These are phyloP conservation scores for Galeopsomyia nigrocyanea DNA, from an alignment of 2,888 invertebrate genomes.

Conservation along the genomic window DNA sequence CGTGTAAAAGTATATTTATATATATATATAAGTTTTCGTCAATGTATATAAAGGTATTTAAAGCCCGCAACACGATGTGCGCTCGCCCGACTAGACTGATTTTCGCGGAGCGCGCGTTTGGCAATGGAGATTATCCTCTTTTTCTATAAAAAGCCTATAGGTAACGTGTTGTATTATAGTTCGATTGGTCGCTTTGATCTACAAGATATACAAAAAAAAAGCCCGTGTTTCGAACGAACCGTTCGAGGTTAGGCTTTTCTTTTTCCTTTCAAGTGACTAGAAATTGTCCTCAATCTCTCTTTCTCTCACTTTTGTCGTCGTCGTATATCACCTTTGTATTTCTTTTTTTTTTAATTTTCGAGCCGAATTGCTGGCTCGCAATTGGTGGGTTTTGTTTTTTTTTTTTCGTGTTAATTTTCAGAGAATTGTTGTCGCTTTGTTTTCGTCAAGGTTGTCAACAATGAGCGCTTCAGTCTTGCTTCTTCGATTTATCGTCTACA, in stretches of 20 bases:
- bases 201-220: slow-evolving; percentile 15
- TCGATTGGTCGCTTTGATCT: too few relatives aligned
- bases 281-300: slow-evolving; percentile 30
- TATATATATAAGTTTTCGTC: slow-evolving; percentile 19
- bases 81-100: slow-evolving; percentile 35
- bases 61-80: slow-evolving; percentile 34
- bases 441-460: slow-evolving; percentile 31
- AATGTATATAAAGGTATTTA: neutral
- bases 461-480: slow-evolving; percentile 68
- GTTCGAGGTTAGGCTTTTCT: slow-evolving; percentile 24
- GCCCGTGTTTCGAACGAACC: neutral
- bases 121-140: slow-evolving; percentile 31
- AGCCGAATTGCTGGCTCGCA: too few relatives aligned
- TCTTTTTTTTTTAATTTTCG: too few relatives aligned
- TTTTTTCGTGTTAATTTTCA: slow-evolving; percentile 1
- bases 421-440: neutral
- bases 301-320: slow-evolving; percentile 17
- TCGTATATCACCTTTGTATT: slow-evolving; percentile 14
- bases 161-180: slow-evolving; percentile 1
- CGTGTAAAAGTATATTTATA: slow-evolving; percentile 34
- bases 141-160: slow-evolving; percentile 46
- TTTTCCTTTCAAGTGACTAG: slow-evolving; percentile 38
- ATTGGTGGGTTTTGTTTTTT: too few relatives aligned
- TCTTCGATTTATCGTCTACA: slow-evolving; percentile 70
- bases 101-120: slow-evolving; percentile 22